Percentiles rank a stretch among this genome's conserved stretches.
Evolutionary conservation across 2,888 invertebrate species (phyloP).

Genomic region (Pseudococcus jackbeardsleyi): DNA sequence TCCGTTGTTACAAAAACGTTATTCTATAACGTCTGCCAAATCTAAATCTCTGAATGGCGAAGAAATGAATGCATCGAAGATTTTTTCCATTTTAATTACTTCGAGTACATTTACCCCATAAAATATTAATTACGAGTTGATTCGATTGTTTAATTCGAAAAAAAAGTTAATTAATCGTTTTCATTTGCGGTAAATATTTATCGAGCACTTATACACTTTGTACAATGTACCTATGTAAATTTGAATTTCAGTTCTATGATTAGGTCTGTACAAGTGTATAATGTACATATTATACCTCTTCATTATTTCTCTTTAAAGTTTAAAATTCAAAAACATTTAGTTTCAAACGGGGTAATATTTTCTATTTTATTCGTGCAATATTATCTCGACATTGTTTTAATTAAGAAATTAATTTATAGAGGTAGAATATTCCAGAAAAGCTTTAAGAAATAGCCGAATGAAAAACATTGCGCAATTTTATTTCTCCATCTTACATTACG

Average conservation of each 20-base stretch:
- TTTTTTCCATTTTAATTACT: background rate
- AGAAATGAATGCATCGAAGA: background rate
- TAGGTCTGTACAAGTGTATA: too few relatives aligned
- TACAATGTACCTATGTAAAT: too few relatives aligned
- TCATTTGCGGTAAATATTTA: too few relatives aligned
- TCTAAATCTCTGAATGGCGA: background rate
- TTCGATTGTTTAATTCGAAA: conserved; percentile 13
- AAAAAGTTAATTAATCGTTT: conserved; percentile 48
- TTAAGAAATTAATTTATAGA: conserved; percentile 26
- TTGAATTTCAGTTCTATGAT: too few relatives aligned
- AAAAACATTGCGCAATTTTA: conserved; percentile 11
- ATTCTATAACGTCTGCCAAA: conserved; percentile 40
- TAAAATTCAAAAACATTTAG: background rate
- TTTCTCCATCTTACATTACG: background rate
- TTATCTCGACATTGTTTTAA: conserved; percentile 28
- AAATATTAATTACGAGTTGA: background rate
- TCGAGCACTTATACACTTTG: too few relatives aligned
- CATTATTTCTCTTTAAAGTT: too few relatives aligned
- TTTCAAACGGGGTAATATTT: background rate
- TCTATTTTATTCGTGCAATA: conserved; percentile 4
- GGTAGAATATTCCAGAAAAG: conserved; percentile 32
- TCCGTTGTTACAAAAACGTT: conserved; percentile 32
- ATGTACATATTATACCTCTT: too few relatives aligned
- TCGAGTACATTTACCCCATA: background rate
- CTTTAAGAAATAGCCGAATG: conserved; percentile 29